These are phyloP conservation scores for Galeopterus variegatus DNA, from an alignment of 2,113 vertebrate species.

Conservation along the genomic window DNA sequence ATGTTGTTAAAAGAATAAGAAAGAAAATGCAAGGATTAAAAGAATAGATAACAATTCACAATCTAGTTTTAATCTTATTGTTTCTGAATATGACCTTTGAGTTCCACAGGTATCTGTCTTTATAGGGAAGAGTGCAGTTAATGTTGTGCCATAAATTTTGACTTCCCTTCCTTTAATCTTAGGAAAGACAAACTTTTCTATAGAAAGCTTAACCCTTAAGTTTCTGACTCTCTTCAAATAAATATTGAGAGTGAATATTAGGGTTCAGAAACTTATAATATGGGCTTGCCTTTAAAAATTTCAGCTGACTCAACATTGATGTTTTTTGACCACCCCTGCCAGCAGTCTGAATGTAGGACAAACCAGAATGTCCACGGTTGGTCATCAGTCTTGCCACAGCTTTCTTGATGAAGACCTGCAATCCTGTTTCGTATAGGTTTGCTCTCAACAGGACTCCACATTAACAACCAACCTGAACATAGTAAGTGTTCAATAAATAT, in stretches of 20 bases:
- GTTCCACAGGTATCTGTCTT: background rate
- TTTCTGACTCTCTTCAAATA: conserved; percentile 11
- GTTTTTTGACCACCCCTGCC: background rate
- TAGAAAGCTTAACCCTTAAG: background rate
- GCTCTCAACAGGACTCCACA: background rate
- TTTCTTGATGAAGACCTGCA: background rate
- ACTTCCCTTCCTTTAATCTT: background rate
- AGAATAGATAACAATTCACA: background rate
- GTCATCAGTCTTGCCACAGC: background rate
- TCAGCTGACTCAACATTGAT: background rate
- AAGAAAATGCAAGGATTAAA: background rate
- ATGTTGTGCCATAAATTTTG: background rate
- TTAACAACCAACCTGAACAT: background rate
- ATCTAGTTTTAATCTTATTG: background rate
- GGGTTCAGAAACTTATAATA: background rate
- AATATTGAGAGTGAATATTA: background rate
- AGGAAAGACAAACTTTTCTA: background rate
- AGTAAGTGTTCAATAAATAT: background rate
- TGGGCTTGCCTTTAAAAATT: background rate
- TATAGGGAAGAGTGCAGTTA: background rate
- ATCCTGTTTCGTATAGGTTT: background rate
- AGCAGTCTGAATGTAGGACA: background rate
- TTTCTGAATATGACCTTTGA: conserved; percentile 12
- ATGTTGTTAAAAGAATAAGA: background rate
- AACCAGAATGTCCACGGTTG: background rate